Conservation (phyloP, 2,888 invertebrate genomes). For the Ypsolopha sequella region DNA sequence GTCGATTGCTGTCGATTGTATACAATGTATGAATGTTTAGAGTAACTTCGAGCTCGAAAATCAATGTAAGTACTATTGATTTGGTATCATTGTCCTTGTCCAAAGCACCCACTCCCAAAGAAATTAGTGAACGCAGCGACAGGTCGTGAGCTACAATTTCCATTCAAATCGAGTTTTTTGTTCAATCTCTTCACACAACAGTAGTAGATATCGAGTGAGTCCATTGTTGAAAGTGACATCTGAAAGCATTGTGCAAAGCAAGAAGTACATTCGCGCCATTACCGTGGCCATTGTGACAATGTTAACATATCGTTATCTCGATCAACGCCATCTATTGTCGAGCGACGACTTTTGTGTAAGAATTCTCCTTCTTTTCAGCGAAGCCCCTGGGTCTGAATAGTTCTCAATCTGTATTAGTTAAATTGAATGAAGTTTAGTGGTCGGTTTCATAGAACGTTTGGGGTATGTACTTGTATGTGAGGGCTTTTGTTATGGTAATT, state of each 20-base stretch:
- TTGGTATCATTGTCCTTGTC: no score
- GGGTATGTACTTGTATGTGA: no score
- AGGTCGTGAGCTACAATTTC: not conserved
- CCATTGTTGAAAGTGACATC: constrained; percentile 62
- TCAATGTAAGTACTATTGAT: no score
- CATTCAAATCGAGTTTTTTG: constrained; percentile 24
- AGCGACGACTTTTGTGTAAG: constrained; percentile 45
- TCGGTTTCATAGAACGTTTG: not conserved
- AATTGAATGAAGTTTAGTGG: not conserved
- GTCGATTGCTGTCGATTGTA: no score
- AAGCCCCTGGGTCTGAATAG: not conserved
- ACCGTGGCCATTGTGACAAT: constrained; percentile 65
- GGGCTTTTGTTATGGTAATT: no score
- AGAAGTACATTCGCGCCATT: constrained; percentile 60
- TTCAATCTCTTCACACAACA: constrained; percentile 45
- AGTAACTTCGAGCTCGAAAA: no score
- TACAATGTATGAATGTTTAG: no score
- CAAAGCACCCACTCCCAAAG: no score
- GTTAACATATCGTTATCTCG: constrained; percentile 69
- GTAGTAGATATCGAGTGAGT: constrained; percentile 52
- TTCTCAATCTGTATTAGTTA: not conserved
- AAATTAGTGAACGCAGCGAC: no score
- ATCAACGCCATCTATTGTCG: constrained; percentile 70
- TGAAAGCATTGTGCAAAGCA: constrained; percentile 63
- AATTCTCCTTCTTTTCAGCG: constrained; percentile 35